These are phyloP conservation scores for Notamacropus eugenii DNA, from an alignment of 2,797 vertebrate genomes.

Conservation along the genomic window DNA sequence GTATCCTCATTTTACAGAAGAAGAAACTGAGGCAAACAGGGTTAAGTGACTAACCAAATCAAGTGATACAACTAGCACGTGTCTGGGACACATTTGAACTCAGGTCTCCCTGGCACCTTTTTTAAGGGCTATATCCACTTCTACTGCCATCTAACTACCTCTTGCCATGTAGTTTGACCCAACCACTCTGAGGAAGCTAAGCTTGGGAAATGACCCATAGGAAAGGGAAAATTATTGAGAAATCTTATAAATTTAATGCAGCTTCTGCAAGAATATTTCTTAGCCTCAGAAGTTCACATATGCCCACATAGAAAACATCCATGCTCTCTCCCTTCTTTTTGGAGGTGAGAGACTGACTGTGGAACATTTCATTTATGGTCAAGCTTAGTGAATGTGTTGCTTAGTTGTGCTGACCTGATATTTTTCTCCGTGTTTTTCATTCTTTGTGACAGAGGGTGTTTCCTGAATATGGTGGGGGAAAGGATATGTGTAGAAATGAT, in stretches of 20 bases:
- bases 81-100: too few species aligned
- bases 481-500: neutral
- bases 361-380: neutral
- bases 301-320: neutral
- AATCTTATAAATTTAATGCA: neutral
- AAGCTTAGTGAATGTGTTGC: neutral
- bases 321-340: neutral
- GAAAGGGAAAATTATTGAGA: neutral
- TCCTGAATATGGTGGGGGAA: neutral
- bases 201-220: neutral
- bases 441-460: neutral
- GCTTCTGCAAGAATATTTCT: neutral
- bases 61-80: too few species aligned
- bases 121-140: neutral
- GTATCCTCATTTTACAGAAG: too few species aligned
- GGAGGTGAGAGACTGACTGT: neutral
- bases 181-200: neutral
- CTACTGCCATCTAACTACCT: neutral
- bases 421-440: neutral
- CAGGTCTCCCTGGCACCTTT: neutral
- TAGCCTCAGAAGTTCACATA: neutral
- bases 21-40: too few species aligned
- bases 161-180: neutral
- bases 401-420: neutral
- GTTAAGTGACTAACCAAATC: too few species aligned